Conservation (phyloP, 2,888 invertebrate genomes). For the Operophtera brumata region DNA sequence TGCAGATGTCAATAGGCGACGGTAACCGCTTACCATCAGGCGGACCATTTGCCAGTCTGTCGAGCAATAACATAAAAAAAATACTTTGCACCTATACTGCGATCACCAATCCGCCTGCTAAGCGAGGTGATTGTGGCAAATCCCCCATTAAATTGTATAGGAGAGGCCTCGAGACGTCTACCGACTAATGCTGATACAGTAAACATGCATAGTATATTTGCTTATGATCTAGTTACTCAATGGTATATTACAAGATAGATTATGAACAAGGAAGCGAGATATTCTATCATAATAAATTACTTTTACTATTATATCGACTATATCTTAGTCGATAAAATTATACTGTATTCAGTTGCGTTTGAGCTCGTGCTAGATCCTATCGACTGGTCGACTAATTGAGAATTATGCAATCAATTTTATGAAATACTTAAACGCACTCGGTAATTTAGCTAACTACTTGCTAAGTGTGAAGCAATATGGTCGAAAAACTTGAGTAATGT, state of each 20-base stretch:
- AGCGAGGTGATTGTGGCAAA: too few species aligned
- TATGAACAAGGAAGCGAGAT: background rate
- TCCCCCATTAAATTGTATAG: too few species aligned
- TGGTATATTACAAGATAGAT: background rate
- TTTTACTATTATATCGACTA: too few species aligned
- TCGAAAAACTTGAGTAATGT: background rate
- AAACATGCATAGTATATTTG: background rate
- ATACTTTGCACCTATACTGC: too few species aligned
- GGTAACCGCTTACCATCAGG: too few species aligned
- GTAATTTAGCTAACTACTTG: background rate
- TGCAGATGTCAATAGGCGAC: too few species aligned
- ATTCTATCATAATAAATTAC: background rate
- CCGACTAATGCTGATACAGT: too few species aligned
- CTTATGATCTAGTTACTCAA: background rate
- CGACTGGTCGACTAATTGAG: background rate
- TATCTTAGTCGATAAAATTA: background rate
- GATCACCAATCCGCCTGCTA: too few species aligned
- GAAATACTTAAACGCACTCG: conserved; percentile 13
- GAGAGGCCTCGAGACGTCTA: too few species aligned
- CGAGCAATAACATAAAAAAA: too few species aligned
- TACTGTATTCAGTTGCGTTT: background rate
- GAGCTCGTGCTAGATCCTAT: conserved; percentile 7
- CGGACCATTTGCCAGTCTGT: too few species aligned
- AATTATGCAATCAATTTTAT: conserved; percentile 9
- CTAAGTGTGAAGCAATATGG: background rate